A percentile compares a stretch with the other conserved stretches of the same genome.
Evolutionary conservation across 2,888 invertebrate species (phyloP).

Genomic region (Oscheius onirici): DNA sequence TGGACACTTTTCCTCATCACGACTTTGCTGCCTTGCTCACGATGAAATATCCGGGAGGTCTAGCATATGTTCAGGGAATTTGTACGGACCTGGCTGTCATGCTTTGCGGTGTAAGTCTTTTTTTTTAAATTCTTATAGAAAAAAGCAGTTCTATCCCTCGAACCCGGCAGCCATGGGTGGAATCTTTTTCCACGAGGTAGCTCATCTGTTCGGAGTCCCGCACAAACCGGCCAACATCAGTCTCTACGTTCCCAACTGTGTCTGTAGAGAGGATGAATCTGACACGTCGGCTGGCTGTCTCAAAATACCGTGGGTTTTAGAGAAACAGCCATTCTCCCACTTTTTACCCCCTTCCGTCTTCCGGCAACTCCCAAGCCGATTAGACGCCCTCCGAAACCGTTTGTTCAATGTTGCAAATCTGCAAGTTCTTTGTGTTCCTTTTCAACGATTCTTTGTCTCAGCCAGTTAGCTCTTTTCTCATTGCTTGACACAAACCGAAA

Average conservation of each 20-base stretch:
- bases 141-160: slow-evolving; percentile 70
- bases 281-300: slow-evolving; percentile 50
- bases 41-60: slow-evolving; percentile 67
- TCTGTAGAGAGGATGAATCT: slow-evolving; percentile 36
- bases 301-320: slow-evolving; percentile 58
- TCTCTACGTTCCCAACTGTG: slow-evolving; percentile 49
- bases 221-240: slow-evolving; percentile 52
- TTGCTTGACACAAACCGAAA: too few species aligned
- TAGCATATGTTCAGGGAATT: slow-evolving; percentile 68
- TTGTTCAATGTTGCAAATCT: background rate
- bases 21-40: slow-evolving; percentile 66
- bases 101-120: slow-evolving; percentile 53
- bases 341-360: too few species aligned
- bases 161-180: slow-evolving; percentile 70
- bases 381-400: background rate
- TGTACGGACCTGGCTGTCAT: slow-evolving; percentile 63
- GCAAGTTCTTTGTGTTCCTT: too few species aligned
- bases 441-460: too few species aligned
- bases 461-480: too few species aligned
- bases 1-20: slow-evolving; percentile 61
- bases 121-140: slow-evolving; percentile 30
- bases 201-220: slow-evolving; percentile 64
- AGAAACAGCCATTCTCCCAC: background rate
- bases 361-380: background rate
- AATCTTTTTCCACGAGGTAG: slow-evolving; percentile 69